Conservation (phyloP, 2,888 invertebrate species). For the Stenolophus ochropezus region DNA sequence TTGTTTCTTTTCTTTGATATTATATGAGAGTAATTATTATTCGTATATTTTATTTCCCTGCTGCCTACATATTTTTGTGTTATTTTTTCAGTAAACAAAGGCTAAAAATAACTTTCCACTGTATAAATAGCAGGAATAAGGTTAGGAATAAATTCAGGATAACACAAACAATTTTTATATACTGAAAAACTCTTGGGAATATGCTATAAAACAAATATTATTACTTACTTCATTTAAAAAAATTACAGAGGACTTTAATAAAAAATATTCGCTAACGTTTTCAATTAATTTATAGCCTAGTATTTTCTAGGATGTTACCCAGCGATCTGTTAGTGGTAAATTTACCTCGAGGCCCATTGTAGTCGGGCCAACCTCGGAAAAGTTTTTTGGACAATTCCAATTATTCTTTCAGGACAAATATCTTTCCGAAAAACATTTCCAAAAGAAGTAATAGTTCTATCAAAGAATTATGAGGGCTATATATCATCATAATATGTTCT, state of each 20-base stretch:
- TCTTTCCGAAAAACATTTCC: slow-evolving; percentile 33
- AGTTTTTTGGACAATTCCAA: slow-evolving; percentile 28
- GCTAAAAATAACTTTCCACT: not conserved
- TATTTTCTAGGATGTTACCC: not conserved
- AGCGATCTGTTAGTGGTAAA: not conserved
- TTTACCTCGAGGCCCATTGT: not conserved
- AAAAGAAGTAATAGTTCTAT: slow-evolving; percentile 33
- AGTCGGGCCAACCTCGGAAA: not conserved
- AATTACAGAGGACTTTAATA: not conserved
- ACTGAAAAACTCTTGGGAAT: not conserved
- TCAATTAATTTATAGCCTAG: not conserved
- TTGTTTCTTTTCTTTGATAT: too few species aligned
- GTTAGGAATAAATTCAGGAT: not conserved
- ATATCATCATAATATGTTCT: slow-evolving; percentile 43
- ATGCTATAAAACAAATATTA: not conserved
- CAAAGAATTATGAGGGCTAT: slow-evolving; percentile 33
- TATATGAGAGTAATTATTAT: too few species aligned
- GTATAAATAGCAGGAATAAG: not conserved
- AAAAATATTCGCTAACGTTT: not conserved
- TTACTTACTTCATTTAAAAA: not conserved
- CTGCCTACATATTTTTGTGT: not conserved
- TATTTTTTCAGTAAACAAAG: not conserved
- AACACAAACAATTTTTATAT: not conserved
- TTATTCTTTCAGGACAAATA: slow-evolving; percentile 34
- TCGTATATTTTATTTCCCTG: too few species aligned